Base-by-base conservation (phyloP, 2,113 vertebrate genomes). In the Chaetura pelagica region DNA sequence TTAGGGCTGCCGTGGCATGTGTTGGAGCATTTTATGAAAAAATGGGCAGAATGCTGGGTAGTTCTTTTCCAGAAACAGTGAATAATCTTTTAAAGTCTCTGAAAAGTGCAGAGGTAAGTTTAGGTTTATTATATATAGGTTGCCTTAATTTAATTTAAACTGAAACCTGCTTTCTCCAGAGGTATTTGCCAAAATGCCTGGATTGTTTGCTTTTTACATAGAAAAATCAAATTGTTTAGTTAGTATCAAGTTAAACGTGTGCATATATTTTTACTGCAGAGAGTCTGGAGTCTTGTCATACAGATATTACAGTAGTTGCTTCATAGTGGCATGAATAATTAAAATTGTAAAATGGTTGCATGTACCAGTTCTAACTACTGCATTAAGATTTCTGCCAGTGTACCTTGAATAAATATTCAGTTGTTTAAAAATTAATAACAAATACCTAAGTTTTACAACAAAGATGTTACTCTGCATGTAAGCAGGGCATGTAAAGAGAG, bases 1-100 rank as follows among this genome's bases (percentile, higher is more conserved):
- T 8, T 81, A 99, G 99, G 72, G 99, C 99, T 97, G 99, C 99
- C 14, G 99, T 99, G 96, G 99, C 99, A 12, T 99, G 99, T 97
- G 98, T 99, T 71, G 99, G 99, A 71, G 99, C 99, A 26, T 99
- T 99, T 97, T 99, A 99, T 97, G 99, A 99, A 97, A 99, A 99
- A 98, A 99, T 99, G 99, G 99, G 99, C 54, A 98, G 99, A 94
- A 99, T 99, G 99, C 96, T 99, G 88, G 99, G 99, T 86, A 99
- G 99, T 97, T 99, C 99, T 89, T 99, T 99, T 97, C 99, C 99
- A 17, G 99, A 99, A 97, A 99, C 99, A 77, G 99, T 99, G 66
- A 99, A 98, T 97, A 99, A 99, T 97, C 98, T 99, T 59, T 96
- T 99, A 87, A 99, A 99, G 86, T 99, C 99, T 81, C 97, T 99